Percentiles rank a stretch among this genome's conserved stretches.
phyloP scores from a whole-genome alignment of 2,888 invertebrate genomes.

The Spodoptera exigua region DNA sequence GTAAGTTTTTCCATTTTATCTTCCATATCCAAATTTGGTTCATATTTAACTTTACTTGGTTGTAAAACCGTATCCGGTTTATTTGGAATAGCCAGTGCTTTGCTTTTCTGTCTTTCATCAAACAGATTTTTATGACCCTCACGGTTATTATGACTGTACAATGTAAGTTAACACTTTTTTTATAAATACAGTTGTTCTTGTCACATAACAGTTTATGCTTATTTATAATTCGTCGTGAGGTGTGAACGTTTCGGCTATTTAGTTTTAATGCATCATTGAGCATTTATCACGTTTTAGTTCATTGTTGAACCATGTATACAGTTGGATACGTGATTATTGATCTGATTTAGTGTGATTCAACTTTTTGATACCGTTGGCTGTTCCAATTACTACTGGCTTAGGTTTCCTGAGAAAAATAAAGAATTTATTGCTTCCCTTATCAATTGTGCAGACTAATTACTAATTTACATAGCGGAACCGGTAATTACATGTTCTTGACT shows the following conservation, averaged over 20 bases:
- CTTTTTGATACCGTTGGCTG: slow-evolving; percentile 32
- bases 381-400: slow-evolving; percentile 30
- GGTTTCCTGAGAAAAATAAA: slow-evolving; percentile 27
- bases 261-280: slow-evolving; percentile 59
- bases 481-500: slow-evolving; percentile 53
- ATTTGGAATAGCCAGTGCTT: slow-evolving; percentile 13
- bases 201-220: slow-evolving; percentile 43
- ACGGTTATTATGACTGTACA: slow-evolving; percentile 3
- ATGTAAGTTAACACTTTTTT: slow-evolving; percentile 13
- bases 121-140: slow-evolving; percentile 9
- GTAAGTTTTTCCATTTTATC: slow-evolving; percentile 44
- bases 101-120: slow-evolving; percentile 19
- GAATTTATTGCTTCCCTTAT: slow-evolving; percentile 44
- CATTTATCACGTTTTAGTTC: slow-evolving; percentile 36
- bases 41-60: slow-evolving; percentile 41
- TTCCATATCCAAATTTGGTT: slow-evolving; percentile 34
- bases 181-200: slow-evolving; percentile 16
- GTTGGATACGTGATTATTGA: slow-evolving; percentile 30
- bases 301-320: slow-evolving; percentile 35
- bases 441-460: slow-evolving; percentile 44
- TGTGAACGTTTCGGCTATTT: slow-evolving; percentile 55
- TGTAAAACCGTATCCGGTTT: slow-evolving; percentile 43
- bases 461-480: slow-evolving; percentile 54
- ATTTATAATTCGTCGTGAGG: slow-evolving; percentile 54
- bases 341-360: slow-evolving; percentile 6